Evolutionary conservation across 2,888 invertebrate species (phyloP).

Genomic region (Ochropleura leucogaster): DNA sequence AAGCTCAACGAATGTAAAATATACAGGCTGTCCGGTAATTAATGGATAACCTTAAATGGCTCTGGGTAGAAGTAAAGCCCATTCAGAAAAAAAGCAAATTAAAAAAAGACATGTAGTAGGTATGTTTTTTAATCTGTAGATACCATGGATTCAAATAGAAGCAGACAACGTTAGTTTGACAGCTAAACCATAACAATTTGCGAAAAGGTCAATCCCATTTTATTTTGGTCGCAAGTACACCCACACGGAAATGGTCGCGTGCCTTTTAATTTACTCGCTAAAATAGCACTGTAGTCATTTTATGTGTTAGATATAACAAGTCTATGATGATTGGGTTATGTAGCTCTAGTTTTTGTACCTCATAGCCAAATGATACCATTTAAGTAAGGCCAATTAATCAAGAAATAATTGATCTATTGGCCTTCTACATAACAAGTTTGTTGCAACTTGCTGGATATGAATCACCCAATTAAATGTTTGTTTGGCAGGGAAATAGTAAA

Average conservation of each 20-base stretch:
- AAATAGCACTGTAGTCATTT: constrained; percentile 22
- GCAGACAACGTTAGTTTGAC: not conserved
- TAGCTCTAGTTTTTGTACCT: constrained; percentile 33
- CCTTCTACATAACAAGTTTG: constrained; percentile 41
- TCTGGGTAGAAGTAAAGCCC: no score
- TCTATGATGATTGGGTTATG: not conserved
- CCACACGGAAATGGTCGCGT: constrained; percentile 46
- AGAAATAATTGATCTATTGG: constrained; percentile 46
- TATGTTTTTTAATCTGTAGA: no score
- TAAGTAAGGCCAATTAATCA: constrained; percentile 45
- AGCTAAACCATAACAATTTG: not conserved
- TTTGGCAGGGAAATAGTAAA: constrained; percentile 10
- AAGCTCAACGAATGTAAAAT: not conserved
- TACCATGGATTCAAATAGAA: not conserved
- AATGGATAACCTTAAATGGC: no score
- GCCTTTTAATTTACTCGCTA: constrained; percentile 21
- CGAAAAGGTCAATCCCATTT: constrained; percentile 17
- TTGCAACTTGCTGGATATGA: constrained; percentile 24
- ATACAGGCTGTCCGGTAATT: not conserved
- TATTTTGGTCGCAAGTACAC: constrained; percentile 18
- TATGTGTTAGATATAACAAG: constrained; percentile 9
- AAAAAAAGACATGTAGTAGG: no score
- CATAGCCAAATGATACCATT: constrained; percentile 39
- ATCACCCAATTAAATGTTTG: constrained; percentile 9
- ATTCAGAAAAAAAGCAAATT: no score